Percentiles rank a stretch among this genome's conserved stretches.
These are phyloP conservation scores for Syngnathus rostellatus DNA, from an alignment of 2,797 vertebrate species.

Conservation along the genomic window DNA sequence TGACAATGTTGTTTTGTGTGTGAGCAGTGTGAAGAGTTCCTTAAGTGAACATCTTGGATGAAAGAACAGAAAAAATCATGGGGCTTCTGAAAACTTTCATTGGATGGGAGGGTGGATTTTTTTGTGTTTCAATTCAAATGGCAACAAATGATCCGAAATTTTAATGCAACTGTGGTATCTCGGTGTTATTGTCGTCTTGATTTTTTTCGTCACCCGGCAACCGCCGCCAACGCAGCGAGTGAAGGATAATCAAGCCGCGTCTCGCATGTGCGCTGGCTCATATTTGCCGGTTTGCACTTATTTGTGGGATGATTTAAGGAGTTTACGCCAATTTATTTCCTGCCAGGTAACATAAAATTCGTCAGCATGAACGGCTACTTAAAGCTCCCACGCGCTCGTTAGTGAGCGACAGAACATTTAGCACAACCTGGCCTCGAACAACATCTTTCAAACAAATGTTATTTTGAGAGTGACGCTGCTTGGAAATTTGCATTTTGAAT, in stretches of 20 bases:
- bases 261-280: background rate
- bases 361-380: conserved; percentile 1
- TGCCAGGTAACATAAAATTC: background rate
- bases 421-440: background rate
- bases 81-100: background rate
- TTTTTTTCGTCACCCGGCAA: background rate
- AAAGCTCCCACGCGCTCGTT: background rate
- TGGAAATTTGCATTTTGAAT: background rate
- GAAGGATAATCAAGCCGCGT: background rate
- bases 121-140: too few species aligned
- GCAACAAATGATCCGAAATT: too few species aligned
- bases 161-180: background rate
- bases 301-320: background rate
- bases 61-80: background rate
- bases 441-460: background rate
- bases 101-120: too few species aligned
- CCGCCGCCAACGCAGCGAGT: background rate
- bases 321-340: background rate
- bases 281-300: background rate
- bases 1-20: background rate
- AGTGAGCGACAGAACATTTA: background rate
- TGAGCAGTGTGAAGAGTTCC: background rate
- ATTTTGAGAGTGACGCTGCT: background rate
- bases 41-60: background rate
- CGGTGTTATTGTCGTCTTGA: background rate